These are phyloP conservation scores for Anas platyrhynchos DNA, from an alignment of 2,113 vertebrate genomes.

Conservation along the genomic window DNA sequence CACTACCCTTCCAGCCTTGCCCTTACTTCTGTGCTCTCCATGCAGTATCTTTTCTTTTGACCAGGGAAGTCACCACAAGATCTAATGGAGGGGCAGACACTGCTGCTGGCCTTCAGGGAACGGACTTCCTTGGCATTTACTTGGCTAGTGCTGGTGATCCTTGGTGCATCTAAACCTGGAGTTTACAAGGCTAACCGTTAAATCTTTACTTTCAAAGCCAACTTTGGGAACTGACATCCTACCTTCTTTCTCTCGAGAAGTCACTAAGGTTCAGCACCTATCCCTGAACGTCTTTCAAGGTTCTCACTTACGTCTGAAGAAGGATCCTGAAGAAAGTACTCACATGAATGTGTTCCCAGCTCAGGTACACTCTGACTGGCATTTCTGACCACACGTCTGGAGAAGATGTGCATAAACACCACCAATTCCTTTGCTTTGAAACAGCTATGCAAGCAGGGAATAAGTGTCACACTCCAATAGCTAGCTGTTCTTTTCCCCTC, in stretches of 20 bases:
- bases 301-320: neutral
- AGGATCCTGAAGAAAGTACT: neutral
- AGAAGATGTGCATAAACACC: neutral
- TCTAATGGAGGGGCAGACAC: neutral
- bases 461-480: neutral
- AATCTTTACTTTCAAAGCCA: neutral
- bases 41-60: accelerated
- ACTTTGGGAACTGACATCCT: neutral
- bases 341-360: neutral
- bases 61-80: neutral
- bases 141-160: neutral
- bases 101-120: neutral
- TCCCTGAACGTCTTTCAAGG: neutral
- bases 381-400: neutral
- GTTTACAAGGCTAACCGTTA: accelerated
- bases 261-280: neutral
- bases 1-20: neutral
- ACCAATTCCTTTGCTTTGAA: neutral
- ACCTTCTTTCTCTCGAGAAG: neutral
- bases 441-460: no score
- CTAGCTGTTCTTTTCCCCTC: neutral
- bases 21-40: neutral
- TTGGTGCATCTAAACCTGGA: neutral
- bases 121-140: no score
- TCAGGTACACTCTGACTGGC: neutral